Percentiles rank a stretch among this genome's conserved stretches.
Evolutionary conservation across 1,140 invertebrate species (phyloP).

Genomic region (Melipona quadrifasciata): DNA sequence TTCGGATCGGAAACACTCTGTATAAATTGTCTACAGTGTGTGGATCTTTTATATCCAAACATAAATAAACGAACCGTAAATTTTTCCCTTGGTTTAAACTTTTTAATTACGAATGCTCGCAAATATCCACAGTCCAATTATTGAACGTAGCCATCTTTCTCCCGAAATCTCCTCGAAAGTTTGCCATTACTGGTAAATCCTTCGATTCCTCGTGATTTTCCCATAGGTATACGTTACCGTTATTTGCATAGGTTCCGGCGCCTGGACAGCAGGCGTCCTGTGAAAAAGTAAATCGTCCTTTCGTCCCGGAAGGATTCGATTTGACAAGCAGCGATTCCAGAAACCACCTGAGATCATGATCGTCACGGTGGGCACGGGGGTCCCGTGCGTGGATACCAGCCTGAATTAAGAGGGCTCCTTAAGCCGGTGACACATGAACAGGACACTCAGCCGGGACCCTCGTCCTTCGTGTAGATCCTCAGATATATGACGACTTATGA

Average conservation of each 20-base stretch:
- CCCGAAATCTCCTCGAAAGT: conserved; percentile 4
- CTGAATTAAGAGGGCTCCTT: conserved; percentile 58
- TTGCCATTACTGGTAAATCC: conserved; percentile 16
- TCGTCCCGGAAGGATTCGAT: conserved; percentile 57
- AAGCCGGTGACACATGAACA: conserved; percentile 37
- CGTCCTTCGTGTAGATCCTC: conserved; percentile 28
- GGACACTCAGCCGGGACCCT: conserved; percentile 27
- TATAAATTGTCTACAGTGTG: too few relatives aligned
- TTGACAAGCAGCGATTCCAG: conserved; percentile 63
- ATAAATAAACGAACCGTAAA: too few relatives aligned
- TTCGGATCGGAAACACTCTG: too few relatives aligned
- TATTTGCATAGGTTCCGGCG: conserved; percentile 69
- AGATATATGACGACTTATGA: conserved; percentile 37
- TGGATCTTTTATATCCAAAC: too few relatives aligned
- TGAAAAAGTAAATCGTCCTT: conserved; percentile 57
- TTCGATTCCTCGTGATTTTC: conserved; percentile 63
- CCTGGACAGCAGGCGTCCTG: conserved; percentile 4
- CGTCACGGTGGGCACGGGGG: conserved; percentile 3
- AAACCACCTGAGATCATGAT: conserved; percentile 51
- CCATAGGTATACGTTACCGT: conserved; percentile 69
- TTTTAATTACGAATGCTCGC: too few relatives aligned
- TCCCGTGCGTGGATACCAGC: conserved; percentile 55
- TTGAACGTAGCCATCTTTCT: too few relatives aligned
- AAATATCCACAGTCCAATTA: too few relatives aligned
- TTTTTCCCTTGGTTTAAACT: too few relatives aligned